Evolutionary conservation across 2,113 vertebrate species (phyloP).

Genomic region (Zapus hudsonius): DNA sequence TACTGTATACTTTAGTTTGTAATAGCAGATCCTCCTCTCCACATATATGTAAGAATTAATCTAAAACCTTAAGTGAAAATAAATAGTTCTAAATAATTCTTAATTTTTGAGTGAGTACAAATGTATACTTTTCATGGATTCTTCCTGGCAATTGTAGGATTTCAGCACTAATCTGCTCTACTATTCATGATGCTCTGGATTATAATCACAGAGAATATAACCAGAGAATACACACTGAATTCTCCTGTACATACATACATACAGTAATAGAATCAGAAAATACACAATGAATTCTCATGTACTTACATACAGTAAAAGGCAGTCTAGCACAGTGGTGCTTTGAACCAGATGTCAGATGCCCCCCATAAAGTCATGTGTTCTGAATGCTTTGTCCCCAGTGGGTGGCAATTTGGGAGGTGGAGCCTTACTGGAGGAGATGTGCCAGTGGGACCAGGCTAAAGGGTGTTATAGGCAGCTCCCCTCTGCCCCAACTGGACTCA

Average conservation of each 20-base stretch:
- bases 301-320: background rate
- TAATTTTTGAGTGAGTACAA: background rate
- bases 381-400: too few species aligned
- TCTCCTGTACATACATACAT: background rate
- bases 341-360: too few species aligned
- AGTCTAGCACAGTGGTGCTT: background rate
- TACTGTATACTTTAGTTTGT: background rate
- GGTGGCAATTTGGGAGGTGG: too few species aligned
- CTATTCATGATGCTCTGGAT: background rate
- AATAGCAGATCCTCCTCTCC: background rate
- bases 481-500: too few species aligned
- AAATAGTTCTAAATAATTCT: constrained; percentile 2
- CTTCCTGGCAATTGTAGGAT: background rate
- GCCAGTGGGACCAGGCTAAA: too few species aligned
- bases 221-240: too few species aligned
- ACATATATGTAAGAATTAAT: background rate
- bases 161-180: constrained; percentile 2
- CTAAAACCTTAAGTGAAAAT: constrained; percentile 27
- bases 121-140: constrained; percentile 23
- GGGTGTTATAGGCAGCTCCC: too few species aligned
- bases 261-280: too few species aligned
- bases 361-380: too few species aligned
- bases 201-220: background rate
- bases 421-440: too few species aligned
- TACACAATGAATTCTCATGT: background rate